Evolutionary conservation across 2,113 vertebrate genomes (phyloP), one percentile per base, ranked within the genome.

Genomic region (Morone saxatilis): DNA sequence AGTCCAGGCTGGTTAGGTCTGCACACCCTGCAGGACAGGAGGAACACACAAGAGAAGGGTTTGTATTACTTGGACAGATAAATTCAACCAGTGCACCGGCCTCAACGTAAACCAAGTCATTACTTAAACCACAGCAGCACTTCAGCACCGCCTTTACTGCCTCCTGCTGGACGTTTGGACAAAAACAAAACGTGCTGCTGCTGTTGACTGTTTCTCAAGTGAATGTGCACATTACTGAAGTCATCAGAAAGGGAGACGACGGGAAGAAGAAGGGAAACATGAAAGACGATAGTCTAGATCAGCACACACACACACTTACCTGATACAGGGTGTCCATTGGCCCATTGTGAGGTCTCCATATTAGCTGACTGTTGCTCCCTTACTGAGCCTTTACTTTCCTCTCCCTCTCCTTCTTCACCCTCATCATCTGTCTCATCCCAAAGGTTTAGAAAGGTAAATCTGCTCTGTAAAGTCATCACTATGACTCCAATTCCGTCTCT

Each of bases 1-100:
- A 95, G 86, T 99, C 97, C 86, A 98, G 96, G 74, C 96, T 97
- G 4, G 96, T 96, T 66, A 97, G 95, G 78, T 98, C 96, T 45
- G 97, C 97, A 87, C 97, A 98, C 97, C 98, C 98, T 99, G 89
- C 3, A 87, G 47, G 65, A 63, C 51, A 79, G 45, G 38, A 80
- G 20, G 43, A 54, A 72, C 54, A 86, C 43, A 75, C 43, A 70
- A 51, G 17, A 56, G 12, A 5, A 5, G 3, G 41, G 36, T 38
- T 66, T 47, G 8, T 6, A 9, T 17, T 10, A 50, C 10, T 7
- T 22, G 2, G 10, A 40, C 47, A 36, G n/a, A 50, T 20, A 38
- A 11, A 25, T 12, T 36, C 12, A 76, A 41, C 57, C 4, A 74
- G 17, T 12, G 47, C 7, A 11, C 1, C 14, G 3, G 12, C 17